Base-by-base conservation (phyloP, 2,113 vertebrate species). In the Oryzias woworae region DNA sequence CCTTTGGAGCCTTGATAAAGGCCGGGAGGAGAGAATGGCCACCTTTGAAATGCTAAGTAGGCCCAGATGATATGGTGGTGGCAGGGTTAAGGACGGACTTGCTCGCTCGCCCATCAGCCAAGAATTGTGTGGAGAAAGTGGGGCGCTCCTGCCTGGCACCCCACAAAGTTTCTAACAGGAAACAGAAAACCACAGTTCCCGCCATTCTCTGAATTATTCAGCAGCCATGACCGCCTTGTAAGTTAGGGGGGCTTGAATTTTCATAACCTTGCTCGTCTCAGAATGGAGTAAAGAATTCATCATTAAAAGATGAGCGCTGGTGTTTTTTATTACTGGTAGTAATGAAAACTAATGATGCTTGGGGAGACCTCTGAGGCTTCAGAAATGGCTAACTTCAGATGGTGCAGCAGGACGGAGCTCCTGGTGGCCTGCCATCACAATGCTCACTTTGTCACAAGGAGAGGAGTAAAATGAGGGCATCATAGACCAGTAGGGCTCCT, bases 341-440 rank as follows among this genome's bases (percentile, higher is more conserved):
- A 87, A 90, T 75, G 83, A 86, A 86, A 83, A 89, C 71, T 73
- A 92, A 92, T 49, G 84, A 92, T 90, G 80, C 79, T 88, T n/a
- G n/a, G 79, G 73, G 88, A 85, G 84, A 87, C 86, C 88, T 89
- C 89, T 57, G 89, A 85, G 83, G 89, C 80, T 74, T 85, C 82
- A 91, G 91, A 53, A 92, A 92, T 93, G 89, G 89, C 83, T 92
- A 87, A 92, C 68, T 78, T 63, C 59, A 63, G 76, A 80, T 81
- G 72, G 86, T 69, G 80, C 78, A 62, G 80, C 80, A 87, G 89
- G 81, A 91, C 89, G 88, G 90, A 80, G 87, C 84, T 66, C 77
- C 87, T 92, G 92, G 90, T 92, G 90, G 85, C 92, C 89, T 91
- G 90, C 90, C 90, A 92, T 88, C 76, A 71, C 77, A 82, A 82